Percentiles rank a stretch among this genome's conserved stretches.
These are phyloP conservation scores for Amphiprion ocellaris DNA, from an alignment of 2,113 vertebrate species.

Conservation along the genomic window DNA sequence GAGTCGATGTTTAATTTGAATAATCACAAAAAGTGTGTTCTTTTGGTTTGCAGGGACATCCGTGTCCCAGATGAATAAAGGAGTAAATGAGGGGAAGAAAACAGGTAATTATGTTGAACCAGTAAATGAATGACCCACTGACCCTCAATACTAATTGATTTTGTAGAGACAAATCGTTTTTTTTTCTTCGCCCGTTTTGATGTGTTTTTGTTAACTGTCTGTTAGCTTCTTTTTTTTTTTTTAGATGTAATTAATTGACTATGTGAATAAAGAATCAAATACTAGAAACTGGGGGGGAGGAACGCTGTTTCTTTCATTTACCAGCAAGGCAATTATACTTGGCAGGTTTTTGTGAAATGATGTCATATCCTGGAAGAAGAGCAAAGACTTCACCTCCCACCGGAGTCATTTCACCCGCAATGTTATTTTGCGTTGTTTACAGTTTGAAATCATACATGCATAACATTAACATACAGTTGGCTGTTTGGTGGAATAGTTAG, in stretches of 20 bases:
- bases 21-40: constrained; percentile 75
- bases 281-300: constrained; percentile 49
- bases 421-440: constrained; percentile 54
- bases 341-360: constrained; percentile 52
- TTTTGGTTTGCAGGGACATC: constrained; percentile 76
- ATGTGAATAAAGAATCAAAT: constrained; percentile 71
- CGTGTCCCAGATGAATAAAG: constrained; percentile 83
- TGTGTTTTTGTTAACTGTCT: constrained; percentile 77
- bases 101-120: constrained; percentile 87
- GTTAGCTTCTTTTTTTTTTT: constrained; percentile 37
- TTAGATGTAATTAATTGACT: constrained; percentile 82
- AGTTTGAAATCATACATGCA: constrained; percentile 33
- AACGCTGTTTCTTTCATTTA: constrained; percentile 62
- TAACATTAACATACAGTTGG: constrained; percentile 33
- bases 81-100: constrained; percentile 84
- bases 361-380: constrained; percentile 70
- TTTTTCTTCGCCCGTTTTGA: constrained; percentile 69
- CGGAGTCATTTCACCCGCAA: constrained; percentile 17
- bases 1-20: constrained; percentile 81
- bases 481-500: constrained; percentile 32
- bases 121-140: constrained; percentile 84
- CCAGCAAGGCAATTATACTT: constrained; percentile 60
- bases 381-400: constrained; percentile 53
- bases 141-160: constrained; percentile 85
- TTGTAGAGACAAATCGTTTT: constrained; percentile 75